Evolutionary conservation across 2,797 vertebrate species (phyloP).

Genomic region (Pitangus sulphuratus): DNA sequence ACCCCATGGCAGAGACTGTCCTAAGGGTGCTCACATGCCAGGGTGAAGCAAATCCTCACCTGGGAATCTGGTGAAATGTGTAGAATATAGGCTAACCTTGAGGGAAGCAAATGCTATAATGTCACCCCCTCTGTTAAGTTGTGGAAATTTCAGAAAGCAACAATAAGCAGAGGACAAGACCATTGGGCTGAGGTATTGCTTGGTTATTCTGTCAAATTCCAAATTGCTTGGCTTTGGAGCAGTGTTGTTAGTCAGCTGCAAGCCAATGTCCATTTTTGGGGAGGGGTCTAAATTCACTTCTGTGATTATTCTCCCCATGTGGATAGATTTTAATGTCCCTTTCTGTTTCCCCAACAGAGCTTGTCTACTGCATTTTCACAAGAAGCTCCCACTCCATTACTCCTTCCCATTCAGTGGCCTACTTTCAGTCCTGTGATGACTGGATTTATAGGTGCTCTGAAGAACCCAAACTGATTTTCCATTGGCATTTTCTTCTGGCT

Average conservation of each 20-base stretch:
- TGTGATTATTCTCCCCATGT: not conserved
- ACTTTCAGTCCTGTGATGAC: not conserved
- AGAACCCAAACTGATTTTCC: not conserved
- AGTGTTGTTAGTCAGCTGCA: not conserved
- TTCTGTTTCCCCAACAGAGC: not conserved
- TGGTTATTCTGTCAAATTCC: not conserved
- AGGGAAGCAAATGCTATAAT: not conserved
- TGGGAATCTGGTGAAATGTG: not conserved
- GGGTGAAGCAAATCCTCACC: not conserved
- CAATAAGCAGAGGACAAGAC: not conserved
- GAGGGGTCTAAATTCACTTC: not conserved
- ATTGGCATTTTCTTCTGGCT: not conserved
- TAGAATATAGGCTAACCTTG: not conserved
- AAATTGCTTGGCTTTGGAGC: not conserved
- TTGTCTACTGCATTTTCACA: not conserved
- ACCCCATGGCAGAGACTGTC: not conserved
- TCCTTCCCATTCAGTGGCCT: not conserved
- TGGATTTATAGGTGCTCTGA: not conserved
- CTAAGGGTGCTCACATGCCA: fast-evolving
- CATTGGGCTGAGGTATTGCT: not conserved
- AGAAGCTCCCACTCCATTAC: not conserved
- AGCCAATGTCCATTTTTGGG: not conserved
- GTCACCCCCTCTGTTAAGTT: not conserved
- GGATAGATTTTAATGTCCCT: not conserved
- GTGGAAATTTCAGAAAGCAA: not conserved